phyloP scores from a whole-genome alignment of 2,888 invertebrate genomes.

The Agrochola lychnidis region DNA sequence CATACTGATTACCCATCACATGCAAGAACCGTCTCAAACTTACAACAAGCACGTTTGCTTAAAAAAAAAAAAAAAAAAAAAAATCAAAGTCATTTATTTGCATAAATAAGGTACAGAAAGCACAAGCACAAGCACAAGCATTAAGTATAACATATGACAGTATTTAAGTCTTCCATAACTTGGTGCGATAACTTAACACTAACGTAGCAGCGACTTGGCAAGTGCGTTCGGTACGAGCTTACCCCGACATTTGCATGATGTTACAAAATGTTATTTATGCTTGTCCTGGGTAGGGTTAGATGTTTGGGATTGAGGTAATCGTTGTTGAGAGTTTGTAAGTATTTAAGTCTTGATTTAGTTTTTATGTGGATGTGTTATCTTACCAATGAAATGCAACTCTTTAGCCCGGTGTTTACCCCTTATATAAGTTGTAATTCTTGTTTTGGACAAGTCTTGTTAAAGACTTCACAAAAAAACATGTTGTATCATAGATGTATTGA shows the following conservation, averaged over 20 bases:
- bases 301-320: constrained; percentile 43
- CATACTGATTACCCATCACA: not conserved
- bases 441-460: not conserved
- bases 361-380: not conserved
- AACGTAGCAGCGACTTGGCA: constrained; percentile 60
- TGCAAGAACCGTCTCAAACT: constrained; percentile 23
- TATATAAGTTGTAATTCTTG: not conserved
- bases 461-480: not conserved
- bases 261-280: constrained; percentile 61
- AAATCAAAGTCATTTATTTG: too few relatives aligned
- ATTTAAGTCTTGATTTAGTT: not conserved
- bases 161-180: constrained; percentile 64
- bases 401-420: too few relatives aligned
- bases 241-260: constrained; percentile 64
- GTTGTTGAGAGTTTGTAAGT: not conserved
- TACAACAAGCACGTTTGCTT: constrained; percentile 23
- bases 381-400: not conserved
- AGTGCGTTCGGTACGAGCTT: constrained; percentile 60
- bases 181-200: constrained; percentile 59
- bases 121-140: constrained; percentile 44
- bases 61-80: too few relatives aligned
- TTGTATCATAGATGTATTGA: not conserved
- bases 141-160: constrained; percentile 63
- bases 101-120: too few relatives aligned
- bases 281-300: constrained; percentile 41